Evolutionary conservation across 2,113 vertebrate genomes (phyloP), one percentile per base, ranked within the genome.

Genomic region (Petroica traversi): DNA sequence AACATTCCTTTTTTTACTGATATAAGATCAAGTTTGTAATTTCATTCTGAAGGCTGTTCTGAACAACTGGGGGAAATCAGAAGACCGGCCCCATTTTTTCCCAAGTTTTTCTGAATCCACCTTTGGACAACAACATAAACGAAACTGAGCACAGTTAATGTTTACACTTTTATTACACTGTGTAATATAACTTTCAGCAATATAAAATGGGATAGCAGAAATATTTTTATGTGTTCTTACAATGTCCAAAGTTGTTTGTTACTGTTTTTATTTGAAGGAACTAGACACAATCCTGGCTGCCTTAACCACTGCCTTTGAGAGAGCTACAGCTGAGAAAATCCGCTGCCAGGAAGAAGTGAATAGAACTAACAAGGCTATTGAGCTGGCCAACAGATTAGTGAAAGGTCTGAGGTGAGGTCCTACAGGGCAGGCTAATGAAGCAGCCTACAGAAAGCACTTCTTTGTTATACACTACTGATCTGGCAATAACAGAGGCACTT

Each of bases 301-400:
- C 93, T 97, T 99, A 93, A 98, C 98, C 86, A 91, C 94, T 78
- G 98, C 97, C 48, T 99, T 98, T 98, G 98, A 98, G 97, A 99
- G 97, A 94, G 99, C 99, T 96, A 98, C 98, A 90, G 98, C 98
- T 93, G 99, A 99, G 98, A 99, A 99, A 98, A 98, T 99, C 88
- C 94, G 97, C 97, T 99, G 99, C 98, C 98, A 99, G 95, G 98
- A 99, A 95, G 98, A 99, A 97, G 99, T 99, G 97, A 99, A 99
- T 98, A 98, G 97, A 98, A 99, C 99, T 97, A 99, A 99, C 98
- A 99, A 98, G 97, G 99, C 99, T 95, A 99, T 99, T 97, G 98
- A 99, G 97, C 98, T 99, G 92, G 99, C 99, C 98, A 99, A 99
- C 98, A 99, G 99, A 96, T 99, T 99, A 98, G 99, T 98, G 92